Evolutionary conservation across 2,888 invertebrate species (phyloP), one percentile per base, ranked within the genome.

Genomic region (Lucinisca nassula): DNA sequence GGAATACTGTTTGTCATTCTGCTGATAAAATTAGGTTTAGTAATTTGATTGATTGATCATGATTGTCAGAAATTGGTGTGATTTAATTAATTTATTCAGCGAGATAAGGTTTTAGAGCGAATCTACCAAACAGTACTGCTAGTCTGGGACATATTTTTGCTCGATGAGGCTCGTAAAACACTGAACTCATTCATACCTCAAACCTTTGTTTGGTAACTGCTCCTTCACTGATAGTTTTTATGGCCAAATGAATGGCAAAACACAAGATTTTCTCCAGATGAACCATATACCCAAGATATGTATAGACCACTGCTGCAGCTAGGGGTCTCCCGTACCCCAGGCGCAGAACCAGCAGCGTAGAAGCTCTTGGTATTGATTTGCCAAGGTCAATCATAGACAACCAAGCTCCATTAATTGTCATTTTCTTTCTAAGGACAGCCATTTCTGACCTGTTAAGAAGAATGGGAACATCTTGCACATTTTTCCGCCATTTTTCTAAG

Each of bases 201-300:
- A 78, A 24, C 35, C 83, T 55, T 14, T 17, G 17, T 8, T n/a
- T 21, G n/a, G 55, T 37, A n/a, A 83, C 78, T 21, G 8, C 21
- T n/a, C 30, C 12, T 35, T 73, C 73, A 0, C 17, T 21, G 12
- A 40, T 37, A 37, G 61, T 4, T 73, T 58, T 83, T 27, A 79
- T 21, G 30, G 38, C 78, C 10, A 70, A n/a, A 27, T 73, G 61
- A 21, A 78, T 21, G 37, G 58, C 55, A 8, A 38, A 83, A 49
- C 58, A 61, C 21, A 83, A 83, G n/a, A 55, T 40, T 32, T 79
- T 55, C 61, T 78, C 73, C 14, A 83, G 58, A 3, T 27, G 10
- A 14, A 27, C 27, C 61, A 61, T 61, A 30, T 27, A 61, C 8
- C 6, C 30, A 3, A 61, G 24, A 61, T 61, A 61, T 17, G 6